A percentile compares a stretch with the other conserved stretches of the same genome.
Conservation (phyloP, 2,888 invertebrate species). For the Drosophila yooni region DNA sequence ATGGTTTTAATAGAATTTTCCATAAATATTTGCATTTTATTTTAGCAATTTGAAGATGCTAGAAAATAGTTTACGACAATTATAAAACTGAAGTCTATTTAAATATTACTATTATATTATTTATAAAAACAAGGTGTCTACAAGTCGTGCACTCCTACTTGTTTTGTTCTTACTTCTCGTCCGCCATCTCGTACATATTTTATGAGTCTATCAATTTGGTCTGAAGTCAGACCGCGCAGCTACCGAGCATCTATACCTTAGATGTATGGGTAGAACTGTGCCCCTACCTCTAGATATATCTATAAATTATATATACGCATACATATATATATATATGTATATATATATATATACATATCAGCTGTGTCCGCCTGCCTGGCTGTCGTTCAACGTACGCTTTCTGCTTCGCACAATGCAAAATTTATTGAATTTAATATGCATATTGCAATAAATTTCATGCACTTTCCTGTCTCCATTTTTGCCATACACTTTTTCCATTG, state of each 20-base stretch:
- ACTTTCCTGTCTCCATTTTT: slow-evolving; percentile 33
- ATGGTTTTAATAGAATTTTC: neutral
- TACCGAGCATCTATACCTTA: slow-evolving; percentile 55
- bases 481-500: slow-evolving; percentile 46
- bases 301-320: slow-evolving; percentile 9
- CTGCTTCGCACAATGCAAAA: slow-evolving; percentile 42
- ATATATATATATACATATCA: slow-evolving; percentile 11
- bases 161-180: slow-evolving; percentile 9
- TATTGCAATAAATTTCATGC: slow-evolving; percentile 69
- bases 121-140: neutral
- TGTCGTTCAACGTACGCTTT: slow-evolving; percentile 31
- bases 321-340: slow-evolving; percentile 3
- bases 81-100: neutral
- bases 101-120: neutral
- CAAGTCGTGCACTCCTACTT: neutral
- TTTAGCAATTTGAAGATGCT: neutral
- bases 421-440: slow-evolving; percentile 79
- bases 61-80: neutral
- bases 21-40: neutral
- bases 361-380: slow-evolving; percentile 37
- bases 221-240: slow-evolving; percentile 44
- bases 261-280: slow-evolving; percentile 4
- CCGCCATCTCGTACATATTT: slow-evolving; percentile 48
- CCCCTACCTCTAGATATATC: neutral
- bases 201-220: slow-evolving; percentile 71